phyloP scores from a whole-genome alignment of 2,797 vertebrate species.

The Tenualosa ilisha region DNA sequence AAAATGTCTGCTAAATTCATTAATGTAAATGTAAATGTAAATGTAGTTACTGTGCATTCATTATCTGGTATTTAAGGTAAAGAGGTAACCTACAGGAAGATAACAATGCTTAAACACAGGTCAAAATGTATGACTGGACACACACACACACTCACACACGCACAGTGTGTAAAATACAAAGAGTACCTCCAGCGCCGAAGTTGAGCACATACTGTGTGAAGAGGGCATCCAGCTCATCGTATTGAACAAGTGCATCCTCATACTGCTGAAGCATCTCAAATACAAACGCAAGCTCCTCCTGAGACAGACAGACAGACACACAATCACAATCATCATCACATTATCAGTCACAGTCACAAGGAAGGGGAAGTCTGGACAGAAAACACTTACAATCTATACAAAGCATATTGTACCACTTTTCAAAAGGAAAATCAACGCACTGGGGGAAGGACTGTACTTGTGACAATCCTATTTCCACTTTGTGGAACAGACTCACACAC shows the following conservation, averaged over 20 bases:
- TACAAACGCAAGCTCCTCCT: constrained; percentile 98
- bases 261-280: constrained; percentile 99
- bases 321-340: constrained; percentile 15
- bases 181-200: constrained; percentile 92
- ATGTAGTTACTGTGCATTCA: no score
- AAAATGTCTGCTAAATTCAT: no score
- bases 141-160: neutral
- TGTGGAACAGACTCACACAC: neutral
- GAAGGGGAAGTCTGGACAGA: no score
- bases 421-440: neutral
- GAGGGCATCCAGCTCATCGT: constrained; percentile 97
- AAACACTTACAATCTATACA: no score
- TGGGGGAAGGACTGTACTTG: neutral
- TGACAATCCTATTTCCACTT: neutral
- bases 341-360: neutral
- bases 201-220: constrained; percentile 99
- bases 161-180: neutral
- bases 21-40: no score
- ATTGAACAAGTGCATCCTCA: constrained; percentile 96
- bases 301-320: constrained; percentile 34
- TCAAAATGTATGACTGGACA: neutral
- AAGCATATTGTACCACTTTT: neutral
- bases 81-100: no score
- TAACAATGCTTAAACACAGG: neutral
- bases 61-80: no score